Percentiles rank a stretch among this genome's conserved stretches.
These are phyloP conservation scores for Dinomys branickii DNA, from an alignment of 2,113 vertebrate genomes.

Conservation along the genomic window DNA sequence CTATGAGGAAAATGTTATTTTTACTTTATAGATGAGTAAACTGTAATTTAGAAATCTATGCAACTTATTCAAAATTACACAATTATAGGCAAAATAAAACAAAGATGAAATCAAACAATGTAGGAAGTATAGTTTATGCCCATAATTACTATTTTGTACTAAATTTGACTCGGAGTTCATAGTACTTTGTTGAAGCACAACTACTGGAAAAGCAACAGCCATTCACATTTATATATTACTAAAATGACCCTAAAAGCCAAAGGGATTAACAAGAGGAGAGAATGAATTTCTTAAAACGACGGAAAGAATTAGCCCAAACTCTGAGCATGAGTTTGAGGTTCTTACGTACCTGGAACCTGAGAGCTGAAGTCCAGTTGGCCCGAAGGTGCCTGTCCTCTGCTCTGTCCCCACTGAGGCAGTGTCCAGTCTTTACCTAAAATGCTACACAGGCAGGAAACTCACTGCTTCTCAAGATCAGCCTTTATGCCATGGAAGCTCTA, in stretches of 20 bases:
- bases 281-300: neutral
- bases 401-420: neutral
- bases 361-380: neutral
- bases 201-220: neutral
- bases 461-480: neutral
- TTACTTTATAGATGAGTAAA: slow-evolving; percentile 53
- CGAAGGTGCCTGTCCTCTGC: neutral
- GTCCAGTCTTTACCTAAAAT: neutral
- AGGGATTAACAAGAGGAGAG: neutral
- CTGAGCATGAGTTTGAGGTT: neutral
- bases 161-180: neutral
- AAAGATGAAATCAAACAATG: slow-evolving; percentile 35
- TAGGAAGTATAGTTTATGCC: neutral
- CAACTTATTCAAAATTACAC: slow-evolving; percentile 28
- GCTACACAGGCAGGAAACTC: neutral
- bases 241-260: neutral
- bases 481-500: neutral
- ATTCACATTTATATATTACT: neutral
- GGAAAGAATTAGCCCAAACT: neutral
- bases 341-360: neutral
- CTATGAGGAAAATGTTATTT: slow-evolving; percentile 19
- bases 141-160: neutral
- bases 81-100: neutral
- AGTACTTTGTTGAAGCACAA: neutral
- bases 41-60: slow-evolving; percentile 36